Evolutionary conservation across 2,797 vertebrate species (phyloP), one percentile per base, ranked within the genome.

Genomic region (Propithecus perrieri): DNA sequence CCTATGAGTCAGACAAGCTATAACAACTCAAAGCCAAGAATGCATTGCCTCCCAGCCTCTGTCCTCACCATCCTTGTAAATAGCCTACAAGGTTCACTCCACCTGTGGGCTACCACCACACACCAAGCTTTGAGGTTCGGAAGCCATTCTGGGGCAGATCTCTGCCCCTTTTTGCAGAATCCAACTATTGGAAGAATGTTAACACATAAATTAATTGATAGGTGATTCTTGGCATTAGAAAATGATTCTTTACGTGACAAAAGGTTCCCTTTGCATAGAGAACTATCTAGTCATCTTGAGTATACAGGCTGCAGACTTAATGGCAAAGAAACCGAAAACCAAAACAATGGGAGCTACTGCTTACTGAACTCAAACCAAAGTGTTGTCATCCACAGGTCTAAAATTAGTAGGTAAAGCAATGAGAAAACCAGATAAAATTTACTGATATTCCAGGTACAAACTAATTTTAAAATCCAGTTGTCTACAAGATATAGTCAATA

Each of bases 361-460:
- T 94, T 67, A 88, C 63, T 65, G 33, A 91, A 78, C 38, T 79
- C 85, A 92, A 57, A 38, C 71, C 74, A 79, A 74, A 87, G 35
- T 53, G 46, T 55, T 84, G 6, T 22, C n/a, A 28, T 6, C 61
- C 20, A 41, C 4, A 79, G 30, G 43, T 26, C 55, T 63, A 79
- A 88, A 87, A 67, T 59, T 43, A 76, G 10, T 26, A 79, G 30
- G 24, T 76, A 93, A 90, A n/a, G 59, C 55, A 94, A 33, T 67
- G n/a, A 91, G 78, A 46, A 63, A 89, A 43, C 0, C 22, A 14
- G 18, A 17, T 63, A 55, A 55, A 74, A 96, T 30, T 78, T 38
- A 71, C 41, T 18, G 46, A 28, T 55, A 59, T 67, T 53, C 85
- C 11, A 50, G n/a, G 30, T 65, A 38, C 24, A 88, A 74, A 81